Base-by-base conservation (phyloP, 2,888 invertebrate genomes). In the Drosophila lutescens region DNA sequence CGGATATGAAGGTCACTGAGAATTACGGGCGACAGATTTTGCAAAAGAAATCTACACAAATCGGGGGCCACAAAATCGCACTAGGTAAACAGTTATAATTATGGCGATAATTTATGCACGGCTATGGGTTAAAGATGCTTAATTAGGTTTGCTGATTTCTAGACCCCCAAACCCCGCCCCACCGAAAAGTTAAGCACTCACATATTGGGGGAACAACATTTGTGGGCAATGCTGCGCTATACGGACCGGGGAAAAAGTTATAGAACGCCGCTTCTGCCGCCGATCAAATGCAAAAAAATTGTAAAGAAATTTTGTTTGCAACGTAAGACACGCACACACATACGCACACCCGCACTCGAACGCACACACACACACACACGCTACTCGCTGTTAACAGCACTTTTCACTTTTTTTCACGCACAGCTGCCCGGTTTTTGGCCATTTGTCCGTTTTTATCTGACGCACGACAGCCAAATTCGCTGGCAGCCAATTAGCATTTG, bases 1-100 rank as follows among this genome's bases (percentile, higher is more conserved):
- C 43, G 68, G 86, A 81, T 85, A 84, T 85, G 90, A 90, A 90
- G 90, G 90, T 91, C 90, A 89, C 78, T 79, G 81, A 47, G 66
- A 51, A 57, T 38, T 40, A 36, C 51, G 41, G 41, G 51, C 30
- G 65, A 51, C 66, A 51, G 66, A 13, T 50, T 17, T 57, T 13
- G 4, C 2, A 10, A 32, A 10, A 32, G 8, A 32, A 26, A 26
- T 36, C 36, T 15, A 2, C 1, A 12, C 12, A 32, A 38, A 20
- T 41, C 20, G 56, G 32, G 54, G 30, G n/a, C 51, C 57, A 36
- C 30, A 20, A 51, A 57, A 41, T 32, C 47, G 30, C 17, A 41
- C 57, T 40, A 74, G 55, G 59, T 73, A 68, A 67, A 74, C 74
- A 74, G 75, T 74, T 73, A 59, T 56, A 49, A 55, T 38, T 72